Conservation (phyloP, 2,797 vertebrate species). For the Cossypha dichroa region DNA sequence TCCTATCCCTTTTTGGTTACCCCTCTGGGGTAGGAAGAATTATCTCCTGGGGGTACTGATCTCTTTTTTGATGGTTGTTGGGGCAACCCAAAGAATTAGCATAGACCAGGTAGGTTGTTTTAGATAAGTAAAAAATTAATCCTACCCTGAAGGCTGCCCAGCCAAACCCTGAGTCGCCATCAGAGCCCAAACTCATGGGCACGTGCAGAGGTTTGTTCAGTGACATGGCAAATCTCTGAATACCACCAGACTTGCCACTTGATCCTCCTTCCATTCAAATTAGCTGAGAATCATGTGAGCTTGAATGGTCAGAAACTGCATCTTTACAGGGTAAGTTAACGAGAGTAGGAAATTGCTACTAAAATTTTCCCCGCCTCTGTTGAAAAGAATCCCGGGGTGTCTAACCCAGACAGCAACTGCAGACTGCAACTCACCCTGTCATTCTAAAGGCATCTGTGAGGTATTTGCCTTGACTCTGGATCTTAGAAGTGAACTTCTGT, state of each 20-base stretch:
- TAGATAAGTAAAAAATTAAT: conserved; percentile 1
- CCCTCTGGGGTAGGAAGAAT: neutral
- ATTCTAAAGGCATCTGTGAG: conserved; percentile 60
- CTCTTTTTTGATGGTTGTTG: neutral
- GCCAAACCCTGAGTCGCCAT: conserved; percentile 32
- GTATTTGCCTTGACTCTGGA: conserved; percentile 57
- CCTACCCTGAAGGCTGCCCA: neutral
- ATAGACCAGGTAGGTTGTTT: neutral
- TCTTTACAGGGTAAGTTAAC: conserved; percentile 2
- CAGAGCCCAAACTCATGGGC: neutral
- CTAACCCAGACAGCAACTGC: conserved; percentile 60
- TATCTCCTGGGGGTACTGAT: neutral
- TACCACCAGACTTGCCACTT: neutral
- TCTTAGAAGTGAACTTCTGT: conserved; percentile 57
- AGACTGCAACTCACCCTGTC: conserved; percentile 49
- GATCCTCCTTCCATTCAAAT: conserved; percentile 34
- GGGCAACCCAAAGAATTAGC: neutral
- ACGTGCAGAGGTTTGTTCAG: neutral
- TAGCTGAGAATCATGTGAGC: neutral
- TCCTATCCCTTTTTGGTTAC: neutral
- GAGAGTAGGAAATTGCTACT: conserved; percentile 52
- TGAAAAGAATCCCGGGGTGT: conserved; percentile 52
- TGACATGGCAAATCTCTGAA: conserved; percentile 30
- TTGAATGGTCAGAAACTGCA: neutral
- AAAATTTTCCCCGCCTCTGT: conserved; percentile 49